Base-by-base conservation (phyloP, 2,888 invertebrate species). In the Azorinus chamasolen region DNA sequence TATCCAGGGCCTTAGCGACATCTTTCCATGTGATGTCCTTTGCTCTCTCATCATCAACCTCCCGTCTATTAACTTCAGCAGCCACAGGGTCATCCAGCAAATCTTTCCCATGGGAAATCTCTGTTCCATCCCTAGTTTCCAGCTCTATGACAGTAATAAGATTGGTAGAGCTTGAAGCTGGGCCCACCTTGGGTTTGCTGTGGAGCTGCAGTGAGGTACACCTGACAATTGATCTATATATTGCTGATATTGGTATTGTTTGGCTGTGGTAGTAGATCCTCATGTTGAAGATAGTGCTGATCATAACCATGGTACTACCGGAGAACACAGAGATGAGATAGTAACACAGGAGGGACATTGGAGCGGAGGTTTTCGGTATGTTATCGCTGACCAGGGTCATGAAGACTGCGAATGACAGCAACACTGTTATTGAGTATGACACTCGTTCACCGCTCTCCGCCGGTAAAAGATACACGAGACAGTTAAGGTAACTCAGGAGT, bases 371-470 rank as follows among this genome's bases (percentile, higher is more conserved):
- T 57, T 74, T 74, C 1, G 79, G 79, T n/a, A 83, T 37, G 50
- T 75, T 83, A 16, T 79, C 83, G 39, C 75, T 72, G 16, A 83
- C 71, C 46, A 83, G 68, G 0, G 83, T 79, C 32, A 83, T 37
- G 45, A 83, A 83, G 4, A 83, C 79, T 5, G 83, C 79, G 45
- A 78, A 63, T 4, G 83, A 68, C 10, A 83, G 62, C 16, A 83
- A 69, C 16, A 79, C 75, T 14, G 83, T 83, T 10, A 79, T 78
- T 12, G 75, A 59, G 41, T 65, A 83, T 0, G 77, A 77, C 32
- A 79, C 66, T 10, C 83, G 50, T 57, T 83, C 83, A 18, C 83
- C 83, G 5, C 74, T 76, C 18, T 83, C 79, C 12, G 70, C 64
- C 4, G 79, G 83, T 5, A 83, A 39, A 3, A 83, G 16, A 48